phyloP scores from a whole-genome alignment of 2,888 invertebrate species.

The Philaethria dido region DNA sequence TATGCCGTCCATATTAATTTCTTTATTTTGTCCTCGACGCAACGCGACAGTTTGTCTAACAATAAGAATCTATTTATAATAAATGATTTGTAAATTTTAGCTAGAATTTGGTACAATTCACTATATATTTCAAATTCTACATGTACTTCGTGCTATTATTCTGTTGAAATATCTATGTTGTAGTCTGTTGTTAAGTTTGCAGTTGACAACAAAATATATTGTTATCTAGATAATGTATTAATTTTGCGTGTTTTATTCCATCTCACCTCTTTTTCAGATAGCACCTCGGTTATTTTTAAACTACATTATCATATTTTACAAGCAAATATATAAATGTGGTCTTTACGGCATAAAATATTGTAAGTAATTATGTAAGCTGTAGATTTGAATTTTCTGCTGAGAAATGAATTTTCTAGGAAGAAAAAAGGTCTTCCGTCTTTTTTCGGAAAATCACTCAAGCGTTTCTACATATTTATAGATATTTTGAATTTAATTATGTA shows the following conservation, averaged over 20 bases:
- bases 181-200: conserved; percentile 84
- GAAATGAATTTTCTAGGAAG: too few relatives aligned
- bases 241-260: conserved; percentile 60
- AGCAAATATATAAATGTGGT: too few relatives aligned
- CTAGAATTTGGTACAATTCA: conserved; percentile 29
- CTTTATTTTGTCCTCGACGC: conserved; percentile 55
- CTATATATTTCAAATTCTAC: conserved; percentile 35
- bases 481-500: too few relatives aligned
- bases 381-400: too few relatives aligned
- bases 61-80: conserved; percentile 9
- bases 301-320: too few relatives aligned
- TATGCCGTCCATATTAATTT: conserved; percentile 77
- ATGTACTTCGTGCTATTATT: conserved; percentile 40
- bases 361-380: too few relatives aligned
- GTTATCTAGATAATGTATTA: conserved; percentile 76
- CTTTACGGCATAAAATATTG: too few relatives aligned
- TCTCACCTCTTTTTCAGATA: not conserved
- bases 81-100: conserved; percentile 23
- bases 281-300: not conserved
- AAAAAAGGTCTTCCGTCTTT: too few relatives aligned
- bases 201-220: conserved; percentile 84
- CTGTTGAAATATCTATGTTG: conserved; percentile 73
- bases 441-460: too few relatives aligned
- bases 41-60: conserved; percentile 33
- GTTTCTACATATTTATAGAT: too few relatives aligned